Base-by-base conservation (phyloP, 2,888 invertebrate species). In the Hofmannophila pseudospretella region DNA sequence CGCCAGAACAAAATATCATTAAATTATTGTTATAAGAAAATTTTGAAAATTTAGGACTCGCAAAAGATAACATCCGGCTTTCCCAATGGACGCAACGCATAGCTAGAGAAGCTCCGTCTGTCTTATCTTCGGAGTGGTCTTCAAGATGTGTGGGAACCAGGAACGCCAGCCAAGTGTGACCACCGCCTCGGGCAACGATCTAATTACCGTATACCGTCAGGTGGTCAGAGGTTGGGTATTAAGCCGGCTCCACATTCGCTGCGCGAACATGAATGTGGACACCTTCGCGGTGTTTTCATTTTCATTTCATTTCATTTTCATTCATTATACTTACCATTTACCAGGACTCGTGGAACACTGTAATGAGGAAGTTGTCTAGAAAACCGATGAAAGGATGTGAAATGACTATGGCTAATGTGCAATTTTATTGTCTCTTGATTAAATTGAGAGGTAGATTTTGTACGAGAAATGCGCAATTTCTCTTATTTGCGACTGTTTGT, bases 191-290 rank as follows among this genome's bases (percentile, higher is more conserved):
- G 52, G 52, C 58, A 55, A 60, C 66, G 67, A 72, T 79, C 72
- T 82, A 80, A 82, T 84, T 79, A 75, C 74, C 47, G n/a, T n/a
- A n/a, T n/a, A n/a, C n/a, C 42, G 52, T 44, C 68, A 61, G 62
- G 59, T 63, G 66, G 72, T 69, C 73, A 72, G 58, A 74, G 76
- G 72, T 68, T 54, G 56, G 48, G 47, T 47, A 53, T 53, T 20
- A 20, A 7, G 8, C 20, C 7, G 20, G 20, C 1, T n/a, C n/a
- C n/a, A n/a, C n/a, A n/a, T n/a, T n/a, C n/a, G n/a, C n/a, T n/a
- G n/a, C n/a, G n/a, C n/a, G n/a, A n/a, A n/a, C n/a, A n/a, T n/a
- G n/a, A n/a, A n/a, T n/a, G n/a, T n/a, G n/a, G n/a, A n/a, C n/a
- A n/a, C n/a, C n/a, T n/a, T n/a, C n/a, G n/a, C n/a, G n/a, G n/a